phyloP scores from a whole-genome alignment of 2,797 vertebrate species.

The Sebastes minor region DNA sequence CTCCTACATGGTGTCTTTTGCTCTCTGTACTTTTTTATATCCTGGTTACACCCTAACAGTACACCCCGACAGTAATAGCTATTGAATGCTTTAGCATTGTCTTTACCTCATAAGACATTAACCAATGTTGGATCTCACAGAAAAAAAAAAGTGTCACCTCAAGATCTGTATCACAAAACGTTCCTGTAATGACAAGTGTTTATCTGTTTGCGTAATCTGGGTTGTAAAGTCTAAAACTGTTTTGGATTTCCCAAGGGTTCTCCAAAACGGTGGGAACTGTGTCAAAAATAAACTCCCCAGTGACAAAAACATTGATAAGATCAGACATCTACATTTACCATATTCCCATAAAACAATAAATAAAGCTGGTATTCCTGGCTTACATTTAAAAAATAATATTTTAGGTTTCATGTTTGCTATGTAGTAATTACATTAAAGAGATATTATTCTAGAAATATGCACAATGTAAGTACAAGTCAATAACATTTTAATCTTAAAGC shows the following conservation, averaged over 20 bases:
- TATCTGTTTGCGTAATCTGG: background rate
- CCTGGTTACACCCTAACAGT: background rate
- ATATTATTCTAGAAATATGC: background rate
- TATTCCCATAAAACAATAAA: background rate
- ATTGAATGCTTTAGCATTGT: background rate
- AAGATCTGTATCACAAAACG: background rate
- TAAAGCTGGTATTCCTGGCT: no score
- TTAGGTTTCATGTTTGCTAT: background rate
- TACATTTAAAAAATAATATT: background rate
- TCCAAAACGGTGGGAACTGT: background rate
- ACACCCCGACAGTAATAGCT: no score
- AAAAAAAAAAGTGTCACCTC: background rate
- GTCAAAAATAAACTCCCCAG: background rate
- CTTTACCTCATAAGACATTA: background rate
- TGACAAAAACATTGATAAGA: background rate
- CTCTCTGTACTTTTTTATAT: no score
- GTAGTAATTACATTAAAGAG: background rate
- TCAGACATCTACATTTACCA: background rate
- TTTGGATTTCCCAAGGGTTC: constrained; percentile 1
- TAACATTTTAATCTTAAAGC: background rate
- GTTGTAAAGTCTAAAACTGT: background rate
- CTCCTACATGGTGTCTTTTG: background rate
- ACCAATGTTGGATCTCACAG: background rate
- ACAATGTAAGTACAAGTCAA: no score
- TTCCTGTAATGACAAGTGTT: background rate